A percentile compares a stretch with the other conserved stretches of the same genome.
Evolutionary conservation across 1,140 invertebrate genomes (phyloP).

Genomic region (Prorops nasuta): DNA sequence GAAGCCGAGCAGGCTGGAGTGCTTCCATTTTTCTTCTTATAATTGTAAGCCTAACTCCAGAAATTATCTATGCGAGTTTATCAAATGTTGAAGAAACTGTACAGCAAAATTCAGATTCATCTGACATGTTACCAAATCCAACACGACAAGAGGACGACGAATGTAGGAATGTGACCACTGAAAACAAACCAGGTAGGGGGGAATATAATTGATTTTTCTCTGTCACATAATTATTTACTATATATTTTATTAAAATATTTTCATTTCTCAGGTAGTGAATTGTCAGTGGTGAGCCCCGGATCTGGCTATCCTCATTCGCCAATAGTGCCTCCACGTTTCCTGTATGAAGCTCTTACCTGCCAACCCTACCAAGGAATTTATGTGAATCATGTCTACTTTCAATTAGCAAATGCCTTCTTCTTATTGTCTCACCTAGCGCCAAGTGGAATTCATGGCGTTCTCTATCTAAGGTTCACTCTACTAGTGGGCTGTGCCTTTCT

Average conservation of each 20-base stretch:
- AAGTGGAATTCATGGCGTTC: conserved; percentile 73
- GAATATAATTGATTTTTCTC: not conserved
- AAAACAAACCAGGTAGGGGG: conserved; percentile 30
- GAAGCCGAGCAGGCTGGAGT: conserved; percentile 47
- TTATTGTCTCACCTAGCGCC: conserved; percentile 78
- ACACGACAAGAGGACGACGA: conserved; percentile 33
- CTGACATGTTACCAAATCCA: conserved; percentile 41
- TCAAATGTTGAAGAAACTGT: conserved; percentile 37
- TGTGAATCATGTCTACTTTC: conserved; percentile 75
- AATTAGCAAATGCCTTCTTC: conserved; percentile 81
- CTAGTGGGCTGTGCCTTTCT: conserved; percentile 77
- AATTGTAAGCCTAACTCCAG: conserved; percentile 39
- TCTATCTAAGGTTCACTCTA: conserved; percentile 75
- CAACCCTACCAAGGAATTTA: conserved; percentile 55
- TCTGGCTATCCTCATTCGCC: conserved; percentile 47
- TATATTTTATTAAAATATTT: not conserved
- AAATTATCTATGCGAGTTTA: conserved; percentile 36
- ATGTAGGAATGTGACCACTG: conserved; percentile 49
- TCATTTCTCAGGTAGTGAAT: conserved; percentile 36
- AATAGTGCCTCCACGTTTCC: conserved; percentile 53
- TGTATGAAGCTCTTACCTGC: conserved; percentile 51
- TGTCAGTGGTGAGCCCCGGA: conserved; percentile 41
- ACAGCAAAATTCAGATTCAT: conserved; percentile 34
- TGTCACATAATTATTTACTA: not conserved
- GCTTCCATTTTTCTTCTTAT: conserved; percentile 41